These are phyloP conservation scores for Pecten maximus DNA, from an alignment of 2,888 invertebrate genomes.

Conservation along the genomic window DNA sequence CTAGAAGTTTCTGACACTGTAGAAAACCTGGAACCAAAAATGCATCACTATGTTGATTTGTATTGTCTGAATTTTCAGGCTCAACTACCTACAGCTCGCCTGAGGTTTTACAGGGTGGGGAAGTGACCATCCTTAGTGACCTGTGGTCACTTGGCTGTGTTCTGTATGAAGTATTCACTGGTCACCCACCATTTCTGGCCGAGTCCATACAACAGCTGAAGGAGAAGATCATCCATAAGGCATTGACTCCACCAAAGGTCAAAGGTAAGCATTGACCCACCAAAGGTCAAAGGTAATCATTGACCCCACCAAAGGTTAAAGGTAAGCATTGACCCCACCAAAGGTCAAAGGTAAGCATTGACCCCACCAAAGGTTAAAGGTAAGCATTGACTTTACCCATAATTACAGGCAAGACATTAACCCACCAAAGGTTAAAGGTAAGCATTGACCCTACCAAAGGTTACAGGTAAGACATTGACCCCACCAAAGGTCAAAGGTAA, in stretches of 20 bases:
- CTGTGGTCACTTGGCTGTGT: constrained; percentile 82
- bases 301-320: constrained; percentile 80
- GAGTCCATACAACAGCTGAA: constrained; percentile 72
- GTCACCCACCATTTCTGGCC: constrained; percentile 59
- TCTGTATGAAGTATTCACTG: constrained; percentile 82
- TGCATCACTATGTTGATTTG: too few species aligned
- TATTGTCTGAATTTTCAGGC: constrained; percentile 61
- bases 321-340: constrained; percentile 78
- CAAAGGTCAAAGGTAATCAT: constrained; percentile 80
- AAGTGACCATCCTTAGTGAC: constrained; percentile 77
- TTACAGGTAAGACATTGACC: constrained; percentile 79
- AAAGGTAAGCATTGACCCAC: constrained; percentile 79
- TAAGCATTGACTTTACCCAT: constrained; percentile 78
- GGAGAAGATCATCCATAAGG: constrained; percentile 78
- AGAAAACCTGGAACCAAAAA: too few species aligned
- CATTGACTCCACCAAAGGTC: constrained; percentile 79
- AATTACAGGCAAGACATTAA: constrained; percentile 79
- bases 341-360: constrained; percentile 78
- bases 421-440: too few species aligned
- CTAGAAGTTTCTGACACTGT: too few species aligned
- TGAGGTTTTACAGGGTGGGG: constrained; percentile 79
- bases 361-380: constrained; percentile 10
- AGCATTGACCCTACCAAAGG: constrained; percentile 78
- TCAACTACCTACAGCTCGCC: constrained; percentile 80
- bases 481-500: constrained; percentile 80